phyloP scores from a whole-genome alignment of 2,797 vertebrate genomes.

The Sebastes glaucus region DNA sequence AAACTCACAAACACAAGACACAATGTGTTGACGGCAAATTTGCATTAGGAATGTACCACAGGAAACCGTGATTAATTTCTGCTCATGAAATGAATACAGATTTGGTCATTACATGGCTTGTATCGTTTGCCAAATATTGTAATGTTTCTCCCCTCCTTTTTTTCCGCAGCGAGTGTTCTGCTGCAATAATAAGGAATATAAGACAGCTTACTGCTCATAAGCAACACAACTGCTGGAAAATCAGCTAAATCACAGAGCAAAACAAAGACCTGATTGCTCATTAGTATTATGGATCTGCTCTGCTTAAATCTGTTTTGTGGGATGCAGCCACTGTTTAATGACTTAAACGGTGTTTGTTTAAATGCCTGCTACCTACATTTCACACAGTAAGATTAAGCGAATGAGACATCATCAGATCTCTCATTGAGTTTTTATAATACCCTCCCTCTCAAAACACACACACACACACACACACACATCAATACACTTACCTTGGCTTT shows the following conservation, averaged over 20 bases:
- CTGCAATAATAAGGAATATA: conserved; percentile 80
- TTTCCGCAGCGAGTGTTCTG: conserved; percentile 65
- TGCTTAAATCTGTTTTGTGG: conserved; percentile 72
- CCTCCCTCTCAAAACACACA: not conserved
- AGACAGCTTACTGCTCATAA: conserved; percentile 76
- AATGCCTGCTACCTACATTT: conserved; percentile 61
- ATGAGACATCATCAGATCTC: conserved; percentile 50
- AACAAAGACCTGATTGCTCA: conserved; percentile 83
- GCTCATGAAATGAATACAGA: conserved; percentile 84
- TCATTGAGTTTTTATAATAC: conserved; percentile 21
- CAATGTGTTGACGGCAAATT: conserved; percentile 73
- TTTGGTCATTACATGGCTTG: conserved; percentile 82
- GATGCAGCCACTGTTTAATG: conserved; percentile 76
- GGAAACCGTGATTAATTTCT: conserved; percentile 79
- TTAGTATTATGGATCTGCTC: conserved; percentile 82
- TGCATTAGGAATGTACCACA: conserved; percentile 77
- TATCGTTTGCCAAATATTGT: conserved; percentile 82
- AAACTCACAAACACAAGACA: conserved; percentile 72
- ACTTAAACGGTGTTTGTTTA: conserved; percentile 75
- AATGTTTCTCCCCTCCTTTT: conserved; percentile 65
- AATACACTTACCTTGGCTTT: conserved; percentile 76
- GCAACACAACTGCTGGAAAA: conserved; percentile 72
- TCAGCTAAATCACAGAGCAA: conserved; percentile 72
- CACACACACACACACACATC: conserved; percentile 25
- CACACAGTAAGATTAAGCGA: conserved; percentile 65